Evolutionary conservation across 1,140 invertebrate genomes (phyloP).

Genomic region (Teleogryllus occipitalis): DNA sequence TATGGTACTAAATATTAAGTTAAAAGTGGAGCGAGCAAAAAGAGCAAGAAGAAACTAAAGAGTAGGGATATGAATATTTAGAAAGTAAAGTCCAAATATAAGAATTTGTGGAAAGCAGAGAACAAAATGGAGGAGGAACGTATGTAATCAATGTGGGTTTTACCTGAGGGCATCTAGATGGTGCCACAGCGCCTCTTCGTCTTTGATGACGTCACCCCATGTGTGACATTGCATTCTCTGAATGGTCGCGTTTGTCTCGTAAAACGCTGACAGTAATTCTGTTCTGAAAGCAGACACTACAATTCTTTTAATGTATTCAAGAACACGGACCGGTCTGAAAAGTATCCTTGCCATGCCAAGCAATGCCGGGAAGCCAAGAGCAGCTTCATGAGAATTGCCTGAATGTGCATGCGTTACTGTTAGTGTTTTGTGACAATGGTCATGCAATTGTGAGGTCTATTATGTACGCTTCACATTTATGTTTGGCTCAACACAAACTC

Average conservation of each 20-base stretch:
- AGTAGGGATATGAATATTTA: too few species aligned
- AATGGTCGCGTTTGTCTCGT: conserved; percentile 2
- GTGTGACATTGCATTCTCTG: background rate
- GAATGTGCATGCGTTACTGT: too few species aligned
- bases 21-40: too few species aligned
- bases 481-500: too few species aligned
- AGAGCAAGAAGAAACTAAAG: too few species aligned
- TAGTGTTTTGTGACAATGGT: too few species aligned
- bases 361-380: too few species aligned
- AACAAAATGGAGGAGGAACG: background rate
- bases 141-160: background rate
- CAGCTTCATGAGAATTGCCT: too few species aligned
- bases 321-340: too few species aligned
- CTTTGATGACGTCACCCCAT: conserved; percentile 6
- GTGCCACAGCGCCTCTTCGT: background rate
- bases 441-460: too few species aligned
- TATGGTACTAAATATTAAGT: background rate
- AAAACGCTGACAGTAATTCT: background rate
- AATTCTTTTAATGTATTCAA: background rate
- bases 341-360: too few species aligned
- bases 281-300: background rate
- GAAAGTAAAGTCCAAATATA: background rate
- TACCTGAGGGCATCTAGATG: conserved; percentile 11
- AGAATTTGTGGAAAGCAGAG: background rate
- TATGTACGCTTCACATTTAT: too few species aligned